These are phyloP conservation scores for Axea sp. DNA, from an alignment of 2,888 invertebrate species.

Conservation along the genomic window DNA sequence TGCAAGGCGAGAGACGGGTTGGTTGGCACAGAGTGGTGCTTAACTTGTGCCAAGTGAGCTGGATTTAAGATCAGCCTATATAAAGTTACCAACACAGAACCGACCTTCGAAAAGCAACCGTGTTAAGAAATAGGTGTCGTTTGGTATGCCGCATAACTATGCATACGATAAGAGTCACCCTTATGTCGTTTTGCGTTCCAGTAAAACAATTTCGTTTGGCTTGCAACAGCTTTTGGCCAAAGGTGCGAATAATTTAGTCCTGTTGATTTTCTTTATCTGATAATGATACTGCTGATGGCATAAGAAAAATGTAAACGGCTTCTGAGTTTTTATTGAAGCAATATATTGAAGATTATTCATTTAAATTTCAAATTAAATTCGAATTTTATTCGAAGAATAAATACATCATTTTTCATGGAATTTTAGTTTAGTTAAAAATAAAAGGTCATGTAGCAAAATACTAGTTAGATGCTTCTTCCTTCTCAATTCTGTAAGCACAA, in stretches of 20 bases:
- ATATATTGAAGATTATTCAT: constrained; percentile 16
- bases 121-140: constrained; percentile 57
- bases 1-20: constrained; percentile 24
- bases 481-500: not conserved
- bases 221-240: constrained; percentile 30
- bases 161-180: constrained; percentile 67
- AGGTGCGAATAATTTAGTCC: constrained; percentile 37
- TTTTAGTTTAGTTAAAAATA: not conserved
- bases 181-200: constrained; percentile 28
- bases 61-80: constrained; percentile 71
- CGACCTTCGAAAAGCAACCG: constrained; percentile 35
- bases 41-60: constrained; percentile 69
- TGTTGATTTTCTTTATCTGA: constrained; percentile 22
- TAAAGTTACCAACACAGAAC: constrained; percentile 68
- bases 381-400: not conserved
- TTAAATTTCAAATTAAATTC: constrained; percentile 10
- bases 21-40: constrained; percentile 56
- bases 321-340: constrained; percentile 18
- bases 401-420: not conserved
- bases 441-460: constrained; percentile 16
- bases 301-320: constrained; percentile 24
- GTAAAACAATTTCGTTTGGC: constrained; percentile 16
- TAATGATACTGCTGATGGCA: constrained; percentile 18
- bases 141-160: constrained; percentile 58
- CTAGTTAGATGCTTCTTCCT: constrained; percentile 26